Evolutionary conservation across 2,797 vertebrate species (phyloP).

Genomic region (Mormyrops boulengeri): DNA sequence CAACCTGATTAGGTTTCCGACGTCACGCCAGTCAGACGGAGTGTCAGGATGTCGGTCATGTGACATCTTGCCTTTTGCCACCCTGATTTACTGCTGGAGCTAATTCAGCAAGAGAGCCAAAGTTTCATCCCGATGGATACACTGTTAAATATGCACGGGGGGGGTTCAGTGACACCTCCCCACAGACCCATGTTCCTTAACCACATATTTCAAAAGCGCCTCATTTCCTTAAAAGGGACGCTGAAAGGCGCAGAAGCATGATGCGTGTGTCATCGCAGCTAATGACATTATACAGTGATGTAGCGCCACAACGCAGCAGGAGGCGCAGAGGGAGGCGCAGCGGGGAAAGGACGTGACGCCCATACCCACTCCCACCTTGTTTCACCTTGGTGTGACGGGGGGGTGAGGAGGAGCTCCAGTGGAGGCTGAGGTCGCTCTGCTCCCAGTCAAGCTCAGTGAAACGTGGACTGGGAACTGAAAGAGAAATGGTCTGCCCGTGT

Average conservation of each 20-base stretch:
- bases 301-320: not conserved
- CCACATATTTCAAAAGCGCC: not conserved
- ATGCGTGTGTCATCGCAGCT: not conserved
- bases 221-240: not conserved
- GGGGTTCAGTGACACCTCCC: not conserved
- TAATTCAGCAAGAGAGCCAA: not conserved
- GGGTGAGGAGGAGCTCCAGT: not conserved
- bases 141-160: not conserved
- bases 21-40: not conserved
- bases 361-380: slow-evolving; percentile 67
- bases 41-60: not conserved
- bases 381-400: slow-evolving; percentile 59
- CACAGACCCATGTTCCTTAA: not conserved
- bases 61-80: not conserved
- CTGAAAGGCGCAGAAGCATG: not conserved
- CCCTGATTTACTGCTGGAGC: not conserved
- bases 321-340: not conserved
- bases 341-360: slow-evolving; percentile 58
- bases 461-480: not conserved
- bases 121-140: not conserved
- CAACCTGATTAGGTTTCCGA: slow-evolving; percentile 4
- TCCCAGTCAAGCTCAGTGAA: not conserved
- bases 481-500: not conserved
- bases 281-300: not conserved
- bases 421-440: not conserved